Percentiles rank a stretch among this genome's conserved stretches.
Evolutionary conservation across 2,797 vertebrate genomes (phyloP).

Genomic region (Tapera naevia): DNA sequence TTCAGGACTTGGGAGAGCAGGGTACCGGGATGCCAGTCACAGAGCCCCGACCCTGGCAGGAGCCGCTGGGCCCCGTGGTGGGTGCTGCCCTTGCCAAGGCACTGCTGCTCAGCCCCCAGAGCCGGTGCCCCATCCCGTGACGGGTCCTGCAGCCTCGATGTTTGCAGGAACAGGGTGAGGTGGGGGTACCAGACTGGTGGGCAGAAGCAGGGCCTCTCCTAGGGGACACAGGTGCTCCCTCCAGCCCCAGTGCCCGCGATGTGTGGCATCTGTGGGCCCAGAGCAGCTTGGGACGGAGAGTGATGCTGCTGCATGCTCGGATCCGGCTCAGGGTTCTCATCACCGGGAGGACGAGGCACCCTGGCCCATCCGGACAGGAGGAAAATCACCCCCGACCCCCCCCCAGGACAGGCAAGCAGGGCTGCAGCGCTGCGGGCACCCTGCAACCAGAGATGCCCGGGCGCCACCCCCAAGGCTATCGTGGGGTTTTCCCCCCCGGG

Average conservation of each 20-base stretch:
- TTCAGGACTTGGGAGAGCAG: neutral
- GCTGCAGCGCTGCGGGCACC: no score
- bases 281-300: neutral
- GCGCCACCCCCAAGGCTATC: neutral
- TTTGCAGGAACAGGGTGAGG: no score
- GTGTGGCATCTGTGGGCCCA: neutral
- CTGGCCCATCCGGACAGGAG: rapidly evolving
- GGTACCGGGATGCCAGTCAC: neutral
- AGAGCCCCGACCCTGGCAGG: neutral
- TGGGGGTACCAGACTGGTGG: neutral
- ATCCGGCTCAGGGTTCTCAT: neutral
- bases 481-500: neutral
- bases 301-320: rapidly evolving
- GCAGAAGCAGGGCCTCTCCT: neutral
- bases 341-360: neutral
- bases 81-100: neutral
- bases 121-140: neutral
- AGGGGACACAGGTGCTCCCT: neutral
- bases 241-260: rapidly evolving
- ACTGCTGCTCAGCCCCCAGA: neutral
- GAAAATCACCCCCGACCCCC: neutral
- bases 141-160: no score
- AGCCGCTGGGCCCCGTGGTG: no score
- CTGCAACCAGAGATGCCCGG: rapidly evolving
- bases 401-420: rapidly evolving